These are phyloP conservation scores for Epirrhoe tristata DNA, from an alignment of 2,888 invertebrate species.

Conservation along the genomic window DNA sequence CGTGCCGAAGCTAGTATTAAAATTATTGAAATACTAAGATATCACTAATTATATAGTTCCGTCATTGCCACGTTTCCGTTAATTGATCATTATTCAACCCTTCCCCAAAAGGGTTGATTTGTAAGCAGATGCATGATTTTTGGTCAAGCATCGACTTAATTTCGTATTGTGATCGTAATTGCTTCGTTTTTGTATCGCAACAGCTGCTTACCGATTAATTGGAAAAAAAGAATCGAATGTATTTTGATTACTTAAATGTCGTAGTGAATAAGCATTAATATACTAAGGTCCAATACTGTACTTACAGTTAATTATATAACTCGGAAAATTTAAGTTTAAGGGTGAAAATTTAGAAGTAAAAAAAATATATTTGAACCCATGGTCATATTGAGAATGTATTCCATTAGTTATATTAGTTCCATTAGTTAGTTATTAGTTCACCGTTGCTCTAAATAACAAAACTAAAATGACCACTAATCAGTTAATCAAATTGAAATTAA, in stretches of 20 bases:
- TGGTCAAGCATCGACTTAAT: slow-evolving; percentile 69
- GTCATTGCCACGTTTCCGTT: slow-evolving; percentile 48
- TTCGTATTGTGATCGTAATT: slow-evolving; percentile 52
- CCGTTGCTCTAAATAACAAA: neutral
- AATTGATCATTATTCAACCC: slow-evolving; percentile 72
- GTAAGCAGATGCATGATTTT: slow-evolving; percentile 78
- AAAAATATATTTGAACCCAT: no score
- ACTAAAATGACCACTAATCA: slow-evolving; percentile 9
- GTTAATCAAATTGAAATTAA: slow-evolving; percentile 25
- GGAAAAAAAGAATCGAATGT: slow-evolving; percentile 35
- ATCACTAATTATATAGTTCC: slow-evolving; percentile 35
- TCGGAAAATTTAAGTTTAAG: no score
- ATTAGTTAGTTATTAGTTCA: no score
- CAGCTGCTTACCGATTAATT: slow-evolving; percentile 61
- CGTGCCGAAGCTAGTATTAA: neutral
- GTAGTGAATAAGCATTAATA: neutral
- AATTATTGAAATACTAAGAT: slow-evolving; percentile 7
- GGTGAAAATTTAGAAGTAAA: no score
- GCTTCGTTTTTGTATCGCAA: slow-evolving; percentile 54
- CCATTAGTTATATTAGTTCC: no score
- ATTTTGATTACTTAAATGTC: slow-evolving; percentile 8
- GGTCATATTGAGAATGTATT: no score
- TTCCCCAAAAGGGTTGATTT: slow-evolving; percentile 63
- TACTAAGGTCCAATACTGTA: neutral
- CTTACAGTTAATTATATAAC: neutral